phyloP scores from a whole-genome alignment of 1,140 invertebrate species.

The Leucophenga varia region DNA sequence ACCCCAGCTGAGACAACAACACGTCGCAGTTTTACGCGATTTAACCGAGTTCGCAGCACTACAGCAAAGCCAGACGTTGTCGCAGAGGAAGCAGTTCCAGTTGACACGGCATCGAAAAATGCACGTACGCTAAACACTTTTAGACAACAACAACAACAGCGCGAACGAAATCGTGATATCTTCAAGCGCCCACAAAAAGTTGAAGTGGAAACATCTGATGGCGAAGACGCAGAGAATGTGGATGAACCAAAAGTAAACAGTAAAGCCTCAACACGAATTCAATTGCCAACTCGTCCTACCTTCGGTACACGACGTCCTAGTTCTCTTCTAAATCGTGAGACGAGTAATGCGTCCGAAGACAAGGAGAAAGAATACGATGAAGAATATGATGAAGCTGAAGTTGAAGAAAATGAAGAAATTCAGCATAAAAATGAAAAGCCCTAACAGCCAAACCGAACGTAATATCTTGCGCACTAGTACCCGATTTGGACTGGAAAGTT shows the following conservation, averaged over 20 bases:
- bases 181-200: slow-evolving; percentile 15
- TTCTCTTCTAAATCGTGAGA: no score
- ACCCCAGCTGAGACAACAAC: slow-evolving; percentile 5
- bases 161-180: no score
- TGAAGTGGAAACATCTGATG: slow-evolving; percentile 25
- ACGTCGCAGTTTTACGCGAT: background rate
- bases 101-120: background rate
- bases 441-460: slow-evolving; percentile 1
- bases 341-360: background rate
- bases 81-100: background rate
- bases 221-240: slow-evolving; percentile 17
- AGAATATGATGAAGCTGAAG: slow-evolving; percentile 18
- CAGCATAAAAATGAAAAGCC: background rate
- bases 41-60: background rate
- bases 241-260: no score
- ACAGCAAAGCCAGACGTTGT: background rate
- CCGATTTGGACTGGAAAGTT: background rate
- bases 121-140: no score
- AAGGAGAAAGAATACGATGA: slow-evolving; percentile 10
- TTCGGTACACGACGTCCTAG: no score
- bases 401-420: slow-evolving; percentile 10
- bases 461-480: no score
- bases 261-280: no score
- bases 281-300: no score
- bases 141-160: no score